Conservation (phyloP, 2,888 invertebrate genomes). For the Cataglyphis altisquamis region DNA sequence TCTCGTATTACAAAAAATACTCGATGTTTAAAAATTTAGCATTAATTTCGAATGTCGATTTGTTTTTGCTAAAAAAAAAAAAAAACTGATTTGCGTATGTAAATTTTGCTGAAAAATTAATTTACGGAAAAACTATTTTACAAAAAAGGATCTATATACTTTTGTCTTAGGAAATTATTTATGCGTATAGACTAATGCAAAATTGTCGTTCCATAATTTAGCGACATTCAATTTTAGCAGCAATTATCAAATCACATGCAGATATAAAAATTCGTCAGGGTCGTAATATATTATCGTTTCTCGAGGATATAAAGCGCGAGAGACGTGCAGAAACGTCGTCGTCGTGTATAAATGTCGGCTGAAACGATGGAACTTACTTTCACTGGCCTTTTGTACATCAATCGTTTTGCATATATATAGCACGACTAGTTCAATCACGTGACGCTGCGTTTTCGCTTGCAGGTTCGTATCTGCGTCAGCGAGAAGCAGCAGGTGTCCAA, state of each 20-base stretch:
- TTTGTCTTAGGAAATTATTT: neutral
- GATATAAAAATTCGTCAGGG: slow-evolving; percentile 14
- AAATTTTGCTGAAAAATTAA: neutral
- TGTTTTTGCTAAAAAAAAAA: neutral
- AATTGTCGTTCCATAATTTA: neutral
- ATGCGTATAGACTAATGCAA: neutral
- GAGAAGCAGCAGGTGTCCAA: slow-evolving; percentile 63
- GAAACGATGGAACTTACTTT: slow-evolving; percentile 49
- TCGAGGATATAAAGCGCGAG: slow-evolving; percentile 9
- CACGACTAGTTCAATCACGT: slow-evolving; percentile 49
- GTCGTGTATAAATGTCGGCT: slow-evolving; percentile 6
- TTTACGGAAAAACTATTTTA: neutral
- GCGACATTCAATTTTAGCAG: neutral
- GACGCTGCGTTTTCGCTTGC: slow-evolving; percentile 43
- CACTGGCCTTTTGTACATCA: slow-evolving; percentile 44
- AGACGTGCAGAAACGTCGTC: neutral
- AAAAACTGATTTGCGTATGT: neutral
- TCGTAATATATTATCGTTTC: slow-evolving; percentile 30
- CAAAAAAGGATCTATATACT: neutral
- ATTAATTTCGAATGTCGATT: neutral
- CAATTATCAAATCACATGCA: neutral
- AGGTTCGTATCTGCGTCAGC: slow-evolving; percentile 46
- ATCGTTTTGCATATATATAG: slow-evolving; percentile 41
- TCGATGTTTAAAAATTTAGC: neutral
- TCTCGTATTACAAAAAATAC: neutral